These are phyloP conservation scores for Spodoptera exigua DNA, from an alignment of 2,888 invertebrate species.

Conservation along the genomic window DNA sequence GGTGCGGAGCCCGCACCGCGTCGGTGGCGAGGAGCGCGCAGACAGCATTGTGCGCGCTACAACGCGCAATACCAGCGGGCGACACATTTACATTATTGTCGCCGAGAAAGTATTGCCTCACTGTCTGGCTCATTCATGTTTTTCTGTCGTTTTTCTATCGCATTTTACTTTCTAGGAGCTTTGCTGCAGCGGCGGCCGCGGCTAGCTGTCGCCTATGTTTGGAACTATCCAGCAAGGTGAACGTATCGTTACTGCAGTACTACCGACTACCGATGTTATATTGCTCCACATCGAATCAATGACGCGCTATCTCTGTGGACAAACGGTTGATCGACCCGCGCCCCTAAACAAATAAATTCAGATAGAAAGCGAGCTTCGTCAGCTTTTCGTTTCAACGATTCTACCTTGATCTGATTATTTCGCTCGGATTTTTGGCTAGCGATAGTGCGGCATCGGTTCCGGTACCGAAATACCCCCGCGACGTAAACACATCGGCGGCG, in stretches of 20 bases:
- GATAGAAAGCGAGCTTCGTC: constrained; percentile 57
- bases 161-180: constrained; percentile 54
- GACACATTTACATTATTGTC: constrained; percentile 55
- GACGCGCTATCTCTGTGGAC: constrained; percentile 5
- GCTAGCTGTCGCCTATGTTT: constrained; percentile 32
- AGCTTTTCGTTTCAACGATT: constrained; percentile 59
- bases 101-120: constrained; percentile 54
- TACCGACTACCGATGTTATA: no score
- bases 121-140: constrained; percentile 44
- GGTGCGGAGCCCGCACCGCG: constrained; percentile 84
- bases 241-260: no score
- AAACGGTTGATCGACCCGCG: constrained; percentile 42
- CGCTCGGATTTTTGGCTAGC: constrained; percentile 80
- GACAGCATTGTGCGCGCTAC: constrained; percentile 57
- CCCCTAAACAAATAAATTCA: constrained; percentile 46
- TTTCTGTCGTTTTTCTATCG: constrained; percentile 57
- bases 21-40: constrained; percentile 61
- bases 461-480: constrained; percentile 83
- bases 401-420: constrained; percentile 84
- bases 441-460: constrained; percentile 79
- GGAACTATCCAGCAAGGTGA: constrained; percentile 21
- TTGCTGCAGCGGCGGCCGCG: constrained; percentile 30
- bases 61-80: constrained; percentile 55
- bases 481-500: constrained; percentile 74
- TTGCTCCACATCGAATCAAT: no score